Evolutionary conservation across 1,140 invertebrate species (phyloP).

Genomic region (Meloidogyne floridensis): DNA sequence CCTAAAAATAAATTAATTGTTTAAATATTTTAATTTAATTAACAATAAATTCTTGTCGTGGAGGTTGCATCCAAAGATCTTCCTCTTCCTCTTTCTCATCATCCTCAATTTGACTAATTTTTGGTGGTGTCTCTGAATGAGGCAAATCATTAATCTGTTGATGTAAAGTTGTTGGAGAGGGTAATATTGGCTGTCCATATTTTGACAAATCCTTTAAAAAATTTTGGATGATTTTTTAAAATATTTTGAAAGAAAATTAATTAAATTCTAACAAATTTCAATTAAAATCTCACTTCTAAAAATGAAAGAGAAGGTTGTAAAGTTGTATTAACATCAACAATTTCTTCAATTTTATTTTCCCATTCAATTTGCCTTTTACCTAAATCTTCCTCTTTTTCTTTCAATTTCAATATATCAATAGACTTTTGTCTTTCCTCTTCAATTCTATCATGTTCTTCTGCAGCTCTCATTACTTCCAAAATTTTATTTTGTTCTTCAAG

Average conservation of each 20-base stretch:
- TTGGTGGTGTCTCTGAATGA: background rate
- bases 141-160: background rate
- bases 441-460: constrained; percentile 51
- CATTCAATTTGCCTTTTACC: background rate
- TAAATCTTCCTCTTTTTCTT: background rate
- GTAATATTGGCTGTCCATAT: constrained; percentile 22
- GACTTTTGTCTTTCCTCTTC: background rate
- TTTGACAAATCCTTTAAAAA: constrained; percentile 14
- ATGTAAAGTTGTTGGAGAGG: background rate
- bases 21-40: background rate
- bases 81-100: constrained; percentile 17
- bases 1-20: background rate
- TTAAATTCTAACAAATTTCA: too few relatives aligned
- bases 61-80: constrained; percentile 53
- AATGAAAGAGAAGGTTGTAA: background rate
- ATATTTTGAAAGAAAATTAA: background rate
- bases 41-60: constrained; percentile 46
- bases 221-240: background rate
- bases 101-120: constrained; percentile 23
- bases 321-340: background rate
- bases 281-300: background rate
- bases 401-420: background rate
- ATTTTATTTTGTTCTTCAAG: constrained; percentile 56
- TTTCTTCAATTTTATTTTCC: background rate
- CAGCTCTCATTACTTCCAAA: constrained; percentile 56